phyloP scores from a whole-genome alignment of 2,113 vertebrate genomes.

The Antidorcas marsupialis region DNA sequence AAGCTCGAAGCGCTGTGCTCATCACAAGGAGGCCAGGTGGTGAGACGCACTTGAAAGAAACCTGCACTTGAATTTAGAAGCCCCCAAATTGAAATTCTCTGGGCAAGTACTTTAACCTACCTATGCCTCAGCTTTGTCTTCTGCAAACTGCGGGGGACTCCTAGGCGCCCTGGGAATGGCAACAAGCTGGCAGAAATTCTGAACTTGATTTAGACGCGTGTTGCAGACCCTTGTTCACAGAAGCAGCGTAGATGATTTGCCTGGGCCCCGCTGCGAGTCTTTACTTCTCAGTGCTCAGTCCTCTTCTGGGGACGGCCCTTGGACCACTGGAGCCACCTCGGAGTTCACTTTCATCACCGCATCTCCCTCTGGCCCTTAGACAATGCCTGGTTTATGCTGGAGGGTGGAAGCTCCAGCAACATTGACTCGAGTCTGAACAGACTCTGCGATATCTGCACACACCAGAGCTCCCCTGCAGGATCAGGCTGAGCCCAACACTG shows the following conservation, averaged over 20 bases:
- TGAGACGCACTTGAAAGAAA: not conserved
- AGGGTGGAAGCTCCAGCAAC: not conserved
- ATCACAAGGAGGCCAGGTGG: accelerated
- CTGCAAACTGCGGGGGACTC: not conserved
- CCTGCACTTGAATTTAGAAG: not conserved
- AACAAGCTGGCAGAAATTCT: not conserved
- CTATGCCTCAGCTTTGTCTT: not conserved
- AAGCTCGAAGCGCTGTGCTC: not conserved
- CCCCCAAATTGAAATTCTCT: not conserved
- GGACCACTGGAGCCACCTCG: not conserved
- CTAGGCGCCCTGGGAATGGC: not conserved
- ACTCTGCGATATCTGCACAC: not conserved
- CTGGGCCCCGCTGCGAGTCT: not conserved
- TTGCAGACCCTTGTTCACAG: not conserved
- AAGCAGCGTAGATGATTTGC: too few relatives aligned
- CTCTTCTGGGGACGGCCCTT: not conserved
- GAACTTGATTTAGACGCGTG: not conserved
- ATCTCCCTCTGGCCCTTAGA: not conserved
- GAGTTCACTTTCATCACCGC: accelerated
- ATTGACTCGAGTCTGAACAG: not conserved
- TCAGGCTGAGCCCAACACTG: not conserved
- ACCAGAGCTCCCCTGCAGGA: not conserved
- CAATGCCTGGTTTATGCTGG: accelerated
- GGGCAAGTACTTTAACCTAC: not conserved
- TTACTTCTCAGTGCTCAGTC: not conserved